phyloP scores from a whole-genome alignment of 2,797 vertebrate species.

The Coregonus sp. region DNA sequence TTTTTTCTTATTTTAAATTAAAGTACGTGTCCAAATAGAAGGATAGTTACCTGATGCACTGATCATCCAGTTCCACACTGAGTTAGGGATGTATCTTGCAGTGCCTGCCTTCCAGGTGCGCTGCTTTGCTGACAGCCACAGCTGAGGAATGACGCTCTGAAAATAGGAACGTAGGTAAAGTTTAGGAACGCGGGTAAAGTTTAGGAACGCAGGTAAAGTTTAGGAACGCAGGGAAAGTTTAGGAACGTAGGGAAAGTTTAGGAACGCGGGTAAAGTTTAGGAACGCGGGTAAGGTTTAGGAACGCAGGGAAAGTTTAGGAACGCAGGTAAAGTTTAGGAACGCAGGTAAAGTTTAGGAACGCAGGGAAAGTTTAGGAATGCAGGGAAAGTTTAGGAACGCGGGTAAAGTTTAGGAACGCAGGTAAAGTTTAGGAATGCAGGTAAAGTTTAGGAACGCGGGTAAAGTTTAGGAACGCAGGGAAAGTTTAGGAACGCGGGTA shows the following conservation, averaged over 20 bases:
- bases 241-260: not conserved
- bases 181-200: not conserved
- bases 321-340: no score
- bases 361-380: no score
- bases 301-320: no score
- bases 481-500: no score
- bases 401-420: no score
- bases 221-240: not conserved
- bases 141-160: slow-evolving; percentile 67
- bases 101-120: slow-evolving; percentile 71
- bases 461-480: no score
- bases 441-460: no score
- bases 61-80: slow-evolving; percentile 78
- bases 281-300: no score
- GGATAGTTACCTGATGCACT: slow-evolving; percentile 63
- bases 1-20: not conserved
- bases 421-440: no score
- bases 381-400: no score
- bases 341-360: no score
- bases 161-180: slow-evolving; percentile 8
- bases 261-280: no score
- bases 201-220: not conserved
- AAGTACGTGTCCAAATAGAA: not conserved
- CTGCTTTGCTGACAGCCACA: slow-evolving; percentile 78
- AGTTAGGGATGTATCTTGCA: slow-evolving; percentile 76